phyloP scores from a whole-genome alignment of 2,113 vertebrate species.

The Todiramphus saurophagus region DNA sequence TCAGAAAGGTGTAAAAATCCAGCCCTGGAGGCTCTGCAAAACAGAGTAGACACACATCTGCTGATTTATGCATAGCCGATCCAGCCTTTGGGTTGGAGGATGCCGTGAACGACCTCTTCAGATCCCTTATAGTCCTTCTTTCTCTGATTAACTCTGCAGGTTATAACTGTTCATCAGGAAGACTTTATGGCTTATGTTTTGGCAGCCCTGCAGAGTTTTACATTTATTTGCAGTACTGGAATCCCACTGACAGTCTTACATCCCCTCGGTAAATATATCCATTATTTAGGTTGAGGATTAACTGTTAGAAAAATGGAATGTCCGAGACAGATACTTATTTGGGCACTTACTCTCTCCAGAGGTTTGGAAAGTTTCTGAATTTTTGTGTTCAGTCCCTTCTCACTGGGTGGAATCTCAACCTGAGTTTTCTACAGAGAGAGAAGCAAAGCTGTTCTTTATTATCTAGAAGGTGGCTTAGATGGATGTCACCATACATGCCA shows the following conservation, averaged over 20 bases:
- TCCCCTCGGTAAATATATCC: background rate
- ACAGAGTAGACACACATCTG: background rate
- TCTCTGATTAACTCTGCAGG: background rate
- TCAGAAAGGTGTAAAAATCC: background rate
- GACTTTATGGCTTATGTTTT: background rate
- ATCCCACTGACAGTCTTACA: background rate
- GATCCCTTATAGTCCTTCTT: background rate
- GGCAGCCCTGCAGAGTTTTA: background rate
- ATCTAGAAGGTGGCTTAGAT: background rate
- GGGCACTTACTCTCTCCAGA: background rate
- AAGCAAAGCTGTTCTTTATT: background rate
- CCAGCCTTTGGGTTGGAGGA: background rate
- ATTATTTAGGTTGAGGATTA: conserved; percentile 13
- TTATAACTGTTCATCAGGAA: background rate
- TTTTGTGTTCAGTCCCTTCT: background rate
- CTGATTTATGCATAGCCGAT: background rate
- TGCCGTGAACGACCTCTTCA: background rate
- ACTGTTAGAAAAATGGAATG: background rate
- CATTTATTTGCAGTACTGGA: background rate
- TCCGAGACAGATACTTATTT: background rate
- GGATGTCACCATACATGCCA: background rate
- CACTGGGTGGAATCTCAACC: background rate
- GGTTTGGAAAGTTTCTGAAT: background rate
- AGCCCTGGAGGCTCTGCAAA: background rate
- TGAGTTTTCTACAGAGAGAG: background rate